Evolutionary conservation across 2,113 vertebrate genomes (phyloP).

Genomic region (Ancistrus triradiatus): DNA sequence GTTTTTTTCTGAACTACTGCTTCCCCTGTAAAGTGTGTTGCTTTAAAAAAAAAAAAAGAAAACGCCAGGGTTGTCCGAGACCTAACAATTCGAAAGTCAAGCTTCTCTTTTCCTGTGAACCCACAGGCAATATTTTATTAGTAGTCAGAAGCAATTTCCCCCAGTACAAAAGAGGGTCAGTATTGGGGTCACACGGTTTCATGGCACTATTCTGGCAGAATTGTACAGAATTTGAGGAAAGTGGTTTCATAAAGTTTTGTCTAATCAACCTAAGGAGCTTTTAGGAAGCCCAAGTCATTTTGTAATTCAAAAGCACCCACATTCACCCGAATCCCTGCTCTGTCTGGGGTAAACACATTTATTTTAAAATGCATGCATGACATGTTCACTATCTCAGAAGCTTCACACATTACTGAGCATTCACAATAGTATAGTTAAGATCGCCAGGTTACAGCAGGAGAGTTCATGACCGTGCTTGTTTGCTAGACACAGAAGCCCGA

Average conservation of each 20-base stretch:
- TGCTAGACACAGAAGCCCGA: too few species aligned
- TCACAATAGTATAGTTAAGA: too few species aligned
- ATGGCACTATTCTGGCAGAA: slow-evolving; percentile 48
- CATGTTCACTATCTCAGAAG: too few species aligned
- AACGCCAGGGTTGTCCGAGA: background rate
- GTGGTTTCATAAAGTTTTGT: slow-evolving; percentile 54
- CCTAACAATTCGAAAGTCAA: background rate
- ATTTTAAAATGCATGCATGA: too few species aligned
- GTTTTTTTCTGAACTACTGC: background rate
- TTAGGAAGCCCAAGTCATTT: slow-evolving; percentile 54
- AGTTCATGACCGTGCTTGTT: too few species aligned
- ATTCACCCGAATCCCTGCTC: too few species aligned
- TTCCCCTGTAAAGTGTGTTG: background rate
- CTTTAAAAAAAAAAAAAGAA: too few species aligned
- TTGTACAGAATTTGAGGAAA: slow-evolving; percentile 63
- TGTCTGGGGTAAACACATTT: too few species aligned
- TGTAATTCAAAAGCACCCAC: too few species aligned
- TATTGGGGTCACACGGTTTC: slow-evolving; percentile 56
- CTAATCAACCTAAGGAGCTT: slow-evolving; percentile 55
- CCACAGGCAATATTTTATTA: slow-evolving; percentile 24
- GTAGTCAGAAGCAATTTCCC: slow-evolving; percentile 63
- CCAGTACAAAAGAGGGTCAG: slow-evolving; percentile 60
- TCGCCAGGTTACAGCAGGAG: too few species aligned
- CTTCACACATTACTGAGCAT: too few species aligned
- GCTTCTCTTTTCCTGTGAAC: slow-evolving; percentile 4